Evolutionary conservation across 2,888 invertebrate genomes (phyloP).

Genomic region (Drosophila nr. fundita): DNA sequence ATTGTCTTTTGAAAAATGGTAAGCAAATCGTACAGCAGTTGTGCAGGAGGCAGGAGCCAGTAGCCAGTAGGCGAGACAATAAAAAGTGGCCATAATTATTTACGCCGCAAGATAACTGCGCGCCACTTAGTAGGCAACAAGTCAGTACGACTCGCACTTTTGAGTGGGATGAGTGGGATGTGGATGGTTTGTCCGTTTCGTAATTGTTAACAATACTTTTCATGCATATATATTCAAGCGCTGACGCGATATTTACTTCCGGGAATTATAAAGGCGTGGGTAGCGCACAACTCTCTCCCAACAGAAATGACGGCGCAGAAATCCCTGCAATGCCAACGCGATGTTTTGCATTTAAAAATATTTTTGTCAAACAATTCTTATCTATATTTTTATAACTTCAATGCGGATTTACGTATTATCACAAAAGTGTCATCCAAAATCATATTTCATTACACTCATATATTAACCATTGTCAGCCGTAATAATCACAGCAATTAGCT

Average conservation of each 20-base stretch:
- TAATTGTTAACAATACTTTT: slow-evolving; percentile 52
- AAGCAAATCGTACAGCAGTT: slow-evolving; percentile 23
- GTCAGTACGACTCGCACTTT: slow-evolving; percentile 12
- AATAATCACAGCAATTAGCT: slow-evolving; percentile 35
- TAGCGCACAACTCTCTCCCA: not conserved
- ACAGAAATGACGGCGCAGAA: slow-evolving; percentile 34
- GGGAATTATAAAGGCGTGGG: slow-evolving; percentile 47
- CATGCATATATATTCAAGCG: slow-evolving; percentile 6
- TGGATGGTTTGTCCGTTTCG: slow-evolving; percentile 1
- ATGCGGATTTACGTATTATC: slow-evolving; percentile 1
- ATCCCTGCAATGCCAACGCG: slow-evolving; percentile 20
- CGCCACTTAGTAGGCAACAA: slow-evolving; percentile 58
- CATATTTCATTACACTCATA: slow-evolving; percentile 17
- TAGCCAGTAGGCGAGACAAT: slow-evolving; percentile 7
- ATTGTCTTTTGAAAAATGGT: slow-evolving; percentile 53
- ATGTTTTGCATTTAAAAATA: not conserved
- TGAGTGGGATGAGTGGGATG: not conserved
- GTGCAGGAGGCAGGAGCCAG: not conserved
- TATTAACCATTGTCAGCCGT: slow-evolving; percentile 12
- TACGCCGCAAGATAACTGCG: slow-evolving; percentile 52
- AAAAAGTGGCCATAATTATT: slow-evolving; percentile 62
- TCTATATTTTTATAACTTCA: not conserved
- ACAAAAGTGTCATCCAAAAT: slow-evolving; percentile 15
- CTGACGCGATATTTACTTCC: slow-evolving; percentile 54
- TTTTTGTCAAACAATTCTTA: not conserved